Percentiles rank a stretch among this genome's conserved stretches.
Evolutionary conservation across 2,888 invertebrate genomes (phyloP).

Genomic region (Pyrgus malvae): DNA sequence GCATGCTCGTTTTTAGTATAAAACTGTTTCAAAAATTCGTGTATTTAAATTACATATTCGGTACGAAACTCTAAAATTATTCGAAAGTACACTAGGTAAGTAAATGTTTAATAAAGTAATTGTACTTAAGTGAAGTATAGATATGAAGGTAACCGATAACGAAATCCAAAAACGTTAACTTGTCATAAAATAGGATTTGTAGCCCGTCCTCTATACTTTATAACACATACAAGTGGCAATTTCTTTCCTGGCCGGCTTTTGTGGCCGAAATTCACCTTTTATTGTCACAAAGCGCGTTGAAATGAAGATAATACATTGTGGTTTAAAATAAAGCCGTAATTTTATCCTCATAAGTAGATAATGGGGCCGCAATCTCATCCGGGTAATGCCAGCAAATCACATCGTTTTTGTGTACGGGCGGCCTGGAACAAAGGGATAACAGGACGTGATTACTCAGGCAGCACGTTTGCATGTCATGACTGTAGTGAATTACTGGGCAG

Average conservation of each 20-base stretch:
- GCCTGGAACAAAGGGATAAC: conserved; percentile 65
- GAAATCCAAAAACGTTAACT: not conserved
- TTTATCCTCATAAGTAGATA: conserved; percentile 28
- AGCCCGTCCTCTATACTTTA: not conserved
- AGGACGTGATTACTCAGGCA: conserved; percentile 74
- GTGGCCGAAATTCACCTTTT: conserved; percentile 11
- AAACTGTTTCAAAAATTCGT: too few species aligned
- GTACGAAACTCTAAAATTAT: too few species aligned
- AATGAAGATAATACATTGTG: conserved; percentile 23
- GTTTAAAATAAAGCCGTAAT: conserved; percentile 27
- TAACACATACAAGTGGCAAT: not conserved
- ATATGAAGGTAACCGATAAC: not conserved
- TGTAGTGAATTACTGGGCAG: conserved; percentile 62
- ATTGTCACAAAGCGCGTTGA: conserved; percentile 21
- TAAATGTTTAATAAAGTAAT: too few species aligned
- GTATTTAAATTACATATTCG: too few species aligned
- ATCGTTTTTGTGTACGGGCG: conserved; percentile 55
- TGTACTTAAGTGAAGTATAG: too few species aligned
- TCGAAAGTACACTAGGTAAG: too few species aligned
- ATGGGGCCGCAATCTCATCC: conserved; percentile 24
- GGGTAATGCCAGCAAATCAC: conserved; percentile 52
- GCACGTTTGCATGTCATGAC: conserved; percentile 66
- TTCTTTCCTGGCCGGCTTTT: not conserved
- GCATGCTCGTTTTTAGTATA: too few species aligned
- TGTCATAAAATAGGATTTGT: not conserved